Conservation (phyloP, 2,113 vertebrate genomes). For the Rhadina sibilatrix region DNA sequence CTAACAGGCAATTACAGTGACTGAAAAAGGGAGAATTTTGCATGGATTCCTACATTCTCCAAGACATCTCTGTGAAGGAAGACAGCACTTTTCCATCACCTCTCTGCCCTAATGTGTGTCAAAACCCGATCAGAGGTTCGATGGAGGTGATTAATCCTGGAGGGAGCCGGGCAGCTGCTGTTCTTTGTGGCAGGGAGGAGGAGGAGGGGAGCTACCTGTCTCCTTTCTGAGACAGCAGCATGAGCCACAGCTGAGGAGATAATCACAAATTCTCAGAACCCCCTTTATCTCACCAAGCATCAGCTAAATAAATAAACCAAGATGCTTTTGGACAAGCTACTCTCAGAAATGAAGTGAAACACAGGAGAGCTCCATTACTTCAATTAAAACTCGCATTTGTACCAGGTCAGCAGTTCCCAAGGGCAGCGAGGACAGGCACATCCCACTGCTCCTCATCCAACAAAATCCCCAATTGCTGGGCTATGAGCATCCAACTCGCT, state of each 20-base stretch:
- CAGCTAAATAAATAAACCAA: background rate
- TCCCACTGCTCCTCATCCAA: background rate
- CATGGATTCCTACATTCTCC: background rate
- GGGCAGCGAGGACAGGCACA: background rate
- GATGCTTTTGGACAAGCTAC: background rate
- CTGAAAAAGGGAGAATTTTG: background rate
- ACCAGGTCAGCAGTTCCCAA: slow-evolving; percentile 42
- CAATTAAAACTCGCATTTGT: background rate
- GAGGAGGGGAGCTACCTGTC: background rate
- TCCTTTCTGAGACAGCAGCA: background rate
- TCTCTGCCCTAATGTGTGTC: background rate
- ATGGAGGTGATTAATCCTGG: background rate
- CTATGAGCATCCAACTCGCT: background rate
- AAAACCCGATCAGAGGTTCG: background rate
- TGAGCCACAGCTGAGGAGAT: background rate
- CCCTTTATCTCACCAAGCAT: background rate
- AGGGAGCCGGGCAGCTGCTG: background rate
- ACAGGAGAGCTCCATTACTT: background rate
- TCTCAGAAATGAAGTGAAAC: background rate
- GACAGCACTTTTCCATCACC: background rate
- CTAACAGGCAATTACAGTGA: background rate
- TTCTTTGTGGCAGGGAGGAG: rapidly evolving
- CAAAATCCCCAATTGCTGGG: background rate
- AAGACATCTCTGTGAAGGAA: background rate
- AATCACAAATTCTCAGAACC: background rate